Conservation (phyloP, 37 sponge, comb jelly and placozoan genomes). For the Beroe ovata region DNA sequence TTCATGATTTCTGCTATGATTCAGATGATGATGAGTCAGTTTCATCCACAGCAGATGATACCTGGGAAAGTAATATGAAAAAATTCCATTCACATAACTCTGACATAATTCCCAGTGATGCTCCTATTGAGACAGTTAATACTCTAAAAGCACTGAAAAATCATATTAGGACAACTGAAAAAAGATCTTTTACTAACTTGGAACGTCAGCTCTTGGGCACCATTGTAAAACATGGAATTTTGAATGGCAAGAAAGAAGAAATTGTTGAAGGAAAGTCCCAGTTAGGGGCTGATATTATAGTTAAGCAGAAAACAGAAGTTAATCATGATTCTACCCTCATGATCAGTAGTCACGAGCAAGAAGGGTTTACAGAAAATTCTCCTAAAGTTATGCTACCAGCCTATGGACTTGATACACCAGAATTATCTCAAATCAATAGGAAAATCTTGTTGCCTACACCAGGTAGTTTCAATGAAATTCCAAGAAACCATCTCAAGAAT, state of each 20-base stretch:
- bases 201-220: slow-evolving; percentile 28
- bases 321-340: not conserved
- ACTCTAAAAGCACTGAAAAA: slow-evolving; percentile 38
- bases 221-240: slow-evolving; percentile 60
- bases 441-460: slow-evolving; percentile 37
- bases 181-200: slow-evolving; percentile 36
- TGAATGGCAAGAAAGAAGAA: not conserved
- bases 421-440: not conserved
- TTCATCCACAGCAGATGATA: not conserved
- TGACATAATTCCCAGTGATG: slow-evolving; percentile 29
- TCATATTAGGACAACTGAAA: slow-evolving; percentile 21
- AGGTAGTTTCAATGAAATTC: not conserved
- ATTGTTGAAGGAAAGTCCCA: not conserved
- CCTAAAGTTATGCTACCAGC: no score
- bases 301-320: not conserved
- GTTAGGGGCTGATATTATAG: not conserved
- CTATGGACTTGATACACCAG: no score
- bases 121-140: slow-evolving; percentile 21
- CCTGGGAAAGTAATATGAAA: not conserved
- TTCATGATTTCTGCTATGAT: not conserved
- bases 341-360: not conserved
- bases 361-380: no score
- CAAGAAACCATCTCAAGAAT: not conserved
- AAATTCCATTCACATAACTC: not conserved
- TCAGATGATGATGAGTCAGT: slow-evolving; percentile 36